Evolutionary conservation across 2,113 vertebrate genomes (phyloP).

Genomic region (Sminthopsis crassicaudata): DNA sequence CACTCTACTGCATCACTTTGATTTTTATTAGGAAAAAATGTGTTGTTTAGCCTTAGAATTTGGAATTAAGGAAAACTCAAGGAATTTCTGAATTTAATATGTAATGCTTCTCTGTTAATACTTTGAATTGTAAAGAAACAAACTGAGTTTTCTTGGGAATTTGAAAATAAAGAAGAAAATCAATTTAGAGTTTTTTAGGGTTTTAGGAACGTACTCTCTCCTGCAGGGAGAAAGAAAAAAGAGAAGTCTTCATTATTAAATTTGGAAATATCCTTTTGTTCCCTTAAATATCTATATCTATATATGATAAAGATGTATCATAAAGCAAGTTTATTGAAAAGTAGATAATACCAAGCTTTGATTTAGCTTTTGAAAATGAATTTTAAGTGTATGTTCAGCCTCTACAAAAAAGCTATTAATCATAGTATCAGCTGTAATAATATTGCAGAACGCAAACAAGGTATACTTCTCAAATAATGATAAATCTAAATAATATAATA

Average conservation of each 20-base stretch:
- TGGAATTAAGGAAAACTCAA: slow-evolving; percentile 30
- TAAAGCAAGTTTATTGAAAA: slow-evolving; percentile 21
- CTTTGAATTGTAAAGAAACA: slow-evolving; percentile 79
- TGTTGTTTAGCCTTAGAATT: not conserved
- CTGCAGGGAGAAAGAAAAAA: slow-evolving; percentile 27
- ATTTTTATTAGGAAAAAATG: slow-evolving; percentile 51
- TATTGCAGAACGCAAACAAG: not conserved
- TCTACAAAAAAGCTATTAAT: not conserved
- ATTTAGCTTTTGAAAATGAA: slow-evolving; percentile 4
- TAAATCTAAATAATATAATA: not conserved
- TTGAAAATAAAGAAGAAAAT: slow-evolving; percentile 78
- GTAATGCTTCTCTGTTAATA: slow-evolving; percentile 62
- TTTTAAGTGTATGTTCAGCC: slow-evolving; percentile 28
- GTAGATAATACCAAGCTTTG: not conserved
- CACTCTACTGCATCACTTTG: slow-evolving; percentile 30
- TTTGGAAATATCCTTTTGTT: not conserved
- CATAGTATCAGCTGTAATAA: not conserved
- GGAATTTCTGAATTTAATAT: slow-evolving; percentile 75
- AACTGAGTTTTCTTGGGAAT: slow-evolving; percentile 78
- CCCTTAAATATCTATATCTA: slow-evolving; percentile 1
- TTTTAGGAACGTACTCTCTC: slow-evolving; percentile 15
- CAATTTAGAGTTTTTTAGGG: slow-evolving; percentile 61
- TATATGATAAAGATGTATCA: not conserved
- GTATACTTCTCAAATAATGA: not conserved
- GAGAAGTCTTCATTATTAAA: slow-evolving; percentile 2